Evolutionary conservation across 2,797 vertebrate species (phyloP).

Genomic region (Nothura maculosa): DNA sequence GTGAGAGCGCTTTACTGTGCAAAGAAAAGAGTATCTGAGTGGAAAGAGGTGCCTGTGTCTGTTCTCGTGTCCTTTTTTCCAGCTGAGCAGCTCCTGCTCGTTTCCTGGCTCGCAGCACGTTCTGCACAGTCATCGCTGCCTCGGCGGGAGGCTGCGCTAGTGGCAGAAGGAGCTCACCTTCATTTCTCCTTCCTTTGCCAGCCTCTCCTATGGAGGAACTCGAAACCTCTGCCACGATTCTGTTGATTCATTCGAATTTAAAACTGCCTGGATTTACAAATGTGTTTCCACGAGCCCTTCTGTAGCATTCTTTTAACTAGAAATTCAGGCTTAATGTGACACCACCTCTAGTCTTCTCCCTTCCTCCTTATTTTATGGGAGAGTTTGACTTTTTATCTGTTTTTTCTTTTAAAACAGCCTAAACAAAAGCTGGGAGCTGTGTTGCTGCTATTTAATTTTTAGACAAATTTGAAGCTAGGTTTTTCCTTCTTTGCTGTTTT

Average conservation of each 20-base stretch:
- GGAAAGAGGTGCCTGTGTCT: not conserved
- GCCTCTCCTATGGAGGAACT: not conserved
- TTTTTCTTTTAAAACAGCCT: not conserved
- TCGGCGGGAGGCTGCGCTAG: not conserved
- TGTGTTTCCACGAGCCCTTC: not conserved
- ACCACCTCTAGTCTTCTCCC: not conserved
- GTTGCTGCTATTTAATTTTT: not conserved
- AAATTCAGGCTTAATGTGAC: not conserved
- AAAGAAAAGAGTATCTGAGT: not conserved
- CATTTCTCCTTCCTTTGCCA: not conserved
- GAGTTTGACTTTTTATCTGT: not conserved
- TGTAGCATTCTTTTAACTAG: not conserved
- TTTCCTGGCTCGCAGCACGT: constrained; percentile 2
- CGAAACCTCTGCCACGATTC: not conserved
- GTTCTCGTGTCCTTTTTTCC: not conserved
- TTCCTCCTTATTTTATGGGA: not conserved
- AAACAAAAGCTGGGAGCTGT: not conserved
- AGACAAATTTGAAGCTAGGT: too few relatives aligned
- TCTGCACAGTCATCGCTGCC: not conserved
- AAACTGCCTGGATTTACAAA: not conserved
- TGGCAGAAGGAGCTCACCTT: not conserved
- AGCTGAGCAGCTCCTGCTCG: not conserved
- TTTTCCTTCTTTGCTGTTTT: too few relatives aligned
- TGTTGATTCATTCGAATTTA: constrained; percentile 16
- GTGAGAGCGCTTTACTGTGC: not conserved